These are phyloP conservation scores for Zaprionus bogoriensis DNA, from an alignment of 2,888 invertebrate genomes.

Conservation along the genomic window DNA sequence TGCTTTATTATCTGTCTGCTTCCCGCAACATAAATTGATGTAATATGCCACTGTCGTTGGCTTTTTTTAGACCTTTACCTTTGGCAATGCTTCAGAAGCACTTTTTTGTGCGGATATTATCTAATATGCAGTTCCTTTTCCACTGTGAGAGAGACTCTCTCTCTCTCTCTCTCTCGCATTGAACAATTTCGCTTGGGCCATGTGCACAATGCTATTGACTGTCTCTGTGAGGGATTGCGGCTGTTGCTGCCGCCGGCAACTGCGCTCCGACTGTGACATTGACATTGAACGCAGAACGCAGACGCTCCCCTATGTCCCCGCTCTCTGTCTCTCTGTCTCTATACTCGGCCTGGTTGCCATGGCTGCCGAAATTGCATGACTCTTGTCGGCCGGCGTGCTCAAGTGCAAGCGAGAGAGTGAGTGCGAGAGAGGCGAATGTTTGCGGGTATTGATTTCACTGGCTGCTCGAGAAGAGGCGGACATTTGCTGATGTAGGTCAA, in stretches of 20 bases:
- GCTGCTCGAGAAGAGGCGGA: conserved; percentile 17
- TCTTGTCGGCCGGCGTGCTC: conserved; percentile 3
- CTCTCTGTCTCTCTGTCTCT: not conserved
- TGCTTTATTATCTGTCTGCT: not conserved
- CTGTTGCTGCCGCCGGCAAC: not conserved
- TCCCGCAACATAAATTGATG: conserved; percentile 20
- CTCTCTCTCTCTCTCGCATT: not conserved
- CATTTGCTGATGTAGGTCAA: conserved; percentile 41
- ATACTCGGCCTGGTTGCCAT: conserved; percentile 28
- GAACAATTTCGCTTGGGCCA: too few relatives aligned
- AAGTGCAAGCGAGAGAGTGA: conserved; percentile 8
- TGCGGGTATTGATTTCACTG: conserved; percentile 44
- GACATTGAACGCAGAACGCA: conserved; percentile 15
- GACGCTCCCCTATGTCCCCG: not conserved
- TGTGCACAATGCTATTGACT: not conserved
- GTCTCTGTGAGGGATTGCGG: too few relatives aligned
- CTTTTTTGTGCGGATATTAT: conserved; percentile 30
- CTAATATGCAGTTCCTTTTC: conserved; percentile 38
- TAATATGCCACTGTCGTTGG: conserved; percentile 9
- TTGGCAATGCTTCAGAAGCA: conserved; percentile 44
- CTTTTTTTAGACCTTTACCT: conserved; percentile 38
- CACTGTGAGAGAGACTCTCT: not conserved
- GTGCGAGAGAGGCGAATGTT: conserved; percentile 3
- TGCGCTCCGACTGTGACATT: conserved; percentile 6
- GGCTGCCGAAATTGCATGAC: conserved; percentile 40